Base-by-base conservation (phyloP, 2,888 invertebrate genomes). In the Leptura quadrifasciata region DNA sequence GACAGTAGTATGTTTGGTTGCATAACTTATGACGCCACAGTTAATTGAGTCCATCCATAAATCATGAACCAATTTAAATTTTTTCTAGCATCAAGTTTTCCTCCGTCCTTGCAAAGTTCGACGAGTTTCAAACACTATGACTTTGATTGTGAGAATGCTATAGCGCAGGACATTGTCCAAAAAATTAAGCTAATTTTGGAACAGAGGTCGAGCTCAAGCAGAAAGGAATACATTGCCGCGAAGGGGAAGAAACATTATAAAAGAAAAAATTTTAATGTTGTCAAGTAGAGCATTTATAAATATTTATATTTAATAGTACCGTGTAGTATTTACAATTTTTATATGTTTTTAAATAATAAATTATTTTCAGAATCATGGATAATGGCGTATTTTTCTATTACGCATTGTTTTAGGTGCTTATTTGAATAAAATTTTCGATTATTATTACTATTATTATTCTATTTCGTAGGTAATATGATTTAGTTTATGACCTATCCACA, bases 171-270 rank as follows among this genome's bases (percentile, higher is more conserved):
- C 88, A 97, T 98, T 64, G 95, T 96, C 0, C 94, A 94, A 80
- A 97, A 97, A 90, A 92, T 98, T 12, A 96, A 95, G 88, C 94
- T 95, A 76, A 97, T 97, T 79, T 89, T 98, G 76, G 95, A 97
- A 85, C 90, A 97, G 83, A 91, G 95, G 80, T 94, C 95, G 69
- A 96, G 96, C 87, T 92, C 93, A 4, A 94, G 94, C 78, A 91
- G 96, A 63, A 94, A 95, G 81, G 96, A 97, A 86, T 98, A 96
- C 89, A 91, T 96, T 81, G 93, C 94, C 60, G 91, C 93, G 67
- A 93, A 94, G 86, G 95, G 95, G 92, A 80, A 95, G 94, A 89
- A 89, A 91, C 24, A 92, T 92, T 70, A 90, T 92, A 18, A 90
- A 93, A 87, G 90, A 92, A 85, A 82, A 74, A 74, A 77, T 76